Conservation (phyloP, 23 tunicate genomes). For the Aplidium turbinatum region DNA sequence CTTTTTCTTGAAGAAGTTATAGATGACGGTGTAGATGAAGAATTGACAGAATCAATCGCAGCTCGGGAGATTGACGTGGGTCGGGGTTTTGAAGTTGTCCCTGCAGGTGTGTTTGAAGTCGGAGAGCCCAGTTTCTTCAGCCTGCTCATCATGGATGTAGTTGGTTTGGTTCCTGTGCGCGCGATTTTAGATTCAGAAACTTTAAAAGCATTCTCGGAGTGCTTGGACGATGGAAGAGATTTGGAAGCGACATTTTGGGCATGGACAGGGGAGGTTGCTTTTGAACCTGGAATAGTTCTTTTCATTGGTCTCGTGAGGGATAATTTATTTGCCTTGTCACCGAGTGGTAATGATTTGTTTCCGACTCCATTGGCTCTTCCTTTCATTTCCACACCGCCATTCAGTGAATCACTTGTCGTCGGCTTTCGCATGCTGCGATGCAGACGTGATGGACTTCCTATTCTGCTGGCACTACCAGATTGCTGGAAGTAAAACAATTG, state of each 20-base stretch:
- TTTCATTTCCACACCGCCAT: too few species aligned
- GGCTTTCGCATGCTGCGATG: too few species aligned
- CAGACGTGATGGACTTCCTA: conserved; percentile 5
- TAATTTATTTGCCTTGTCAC: too few species aligned
- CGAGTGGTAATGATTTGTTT: too few species aligned
- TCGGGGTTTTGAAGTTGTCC: conserved; percentile 29
- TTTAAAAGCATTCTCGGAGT: too few species aligned
- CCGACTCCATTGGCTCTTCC: too few species aligned
- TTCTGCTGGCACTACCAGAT: conserved; percentile 9
- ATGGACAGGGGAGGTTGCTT: too few species aligned
- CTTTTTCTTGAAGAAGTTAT: conserved; percentile 42
- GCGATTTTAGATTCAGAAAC: conserved; percentile 16
- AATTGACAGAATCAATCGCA: conserved; percentile 26
- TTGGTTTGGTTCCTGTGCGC: conserved; percentile 26
- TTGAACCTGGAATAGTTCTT: too few species aligned
- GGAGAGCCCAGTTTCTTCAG: conserved; percentile 55
- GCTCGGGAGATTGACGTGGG: conserved; percentile 42
- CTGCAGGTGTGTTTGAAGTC: conserved; percentile 20
- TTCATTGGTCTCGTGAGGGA: too few species aligned
- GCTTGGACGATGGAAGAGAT: too few species aligned
- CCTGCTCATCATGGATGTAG: conserved; percentile 68
- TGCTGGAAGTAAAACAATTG: too few species aligned
- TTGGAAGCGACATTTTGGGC: too few species aligned
- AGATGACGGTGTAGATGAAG: conserved; percentile 14
- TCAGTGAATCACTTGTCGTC: conserved; percentile 24